Conservation (phyloP, 2,888 invertebrate species). For the Dromius quadrimaculatus region DNA sequence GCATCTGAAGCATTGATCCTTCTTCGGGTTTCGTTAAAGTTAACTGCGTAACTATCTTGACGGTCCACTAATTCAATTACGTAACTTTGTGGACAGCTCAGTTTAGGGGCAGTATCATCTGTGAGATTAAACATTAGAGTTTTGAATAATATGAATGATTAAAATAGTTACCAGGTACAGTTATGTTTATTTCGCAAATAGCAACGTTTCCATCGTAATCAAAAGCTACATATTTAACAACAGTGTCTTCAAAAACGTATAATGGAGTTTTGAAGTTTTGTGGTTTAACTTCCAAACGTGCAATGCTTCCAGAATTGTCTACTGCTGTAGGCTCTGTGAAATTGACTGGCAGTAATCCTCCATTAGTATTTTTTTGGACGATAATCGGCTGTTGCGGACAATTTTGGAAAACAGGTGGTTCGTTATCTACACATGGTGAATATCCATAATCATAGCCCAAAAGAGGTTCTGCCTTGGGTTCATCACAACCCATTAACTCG, state of each 20-base stretch:
- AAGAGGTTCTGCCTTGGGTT: slow-evolving; percentile 83
- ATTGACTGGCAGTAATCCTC: slow-evolving; percentile 90
- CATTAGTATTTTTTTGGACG: slow-evolving; percentile 88
- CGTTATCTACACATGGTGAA: slow-evolving; percentile 95
- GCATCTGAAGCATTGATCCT: slow-evolving; percentile 89
- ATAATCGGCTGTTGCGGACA: slow-evolving; percentile 94
- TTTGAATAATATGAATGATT: slow-evolving; percentile 22
- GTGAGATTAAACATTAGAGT: slow-evolving; percentile 53
- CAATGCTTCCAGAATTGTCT: slow-evolving; percentile 96
- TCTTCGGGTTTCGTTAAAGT: slow-evolving; percentile 89
- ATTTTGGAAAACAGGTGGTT: slow-evolving; percentile 96
- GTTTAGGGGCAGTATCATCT: slow-evolving; percentile 90
- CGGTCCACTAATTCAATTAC: slow-evolving; percentile 91
- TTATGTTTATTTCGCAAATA: slow-evolving; percentile 95
- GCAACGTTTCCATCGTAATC: slow-evolving; percentile 98
- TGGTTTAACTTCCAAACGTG: slow-evolving; percentile 92
- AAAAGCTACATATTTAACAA: slow-evolving; percentile 95
- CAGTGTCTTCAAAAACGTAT: slow-evolving; percentile 89
- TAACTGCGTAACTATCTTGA: slow-evolving; percentile 90
- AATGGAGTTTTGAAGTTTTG: slow-evolving; percentile 91
- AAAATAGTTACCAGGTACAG: slow-evolving; percentile 76
- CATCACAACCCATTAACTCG: slow-evolving; percentile 96
- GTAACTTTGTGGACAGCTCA: slow-evolving; percentile 94
- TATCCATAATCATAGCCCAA: slow-evolving; percentile 93
- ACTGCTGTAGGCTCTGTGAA: slow-evolving; percentile 93